Conservation (phyloP, 2,888 invertebrate genomes). For the Stenodera caucasica region DNA sequence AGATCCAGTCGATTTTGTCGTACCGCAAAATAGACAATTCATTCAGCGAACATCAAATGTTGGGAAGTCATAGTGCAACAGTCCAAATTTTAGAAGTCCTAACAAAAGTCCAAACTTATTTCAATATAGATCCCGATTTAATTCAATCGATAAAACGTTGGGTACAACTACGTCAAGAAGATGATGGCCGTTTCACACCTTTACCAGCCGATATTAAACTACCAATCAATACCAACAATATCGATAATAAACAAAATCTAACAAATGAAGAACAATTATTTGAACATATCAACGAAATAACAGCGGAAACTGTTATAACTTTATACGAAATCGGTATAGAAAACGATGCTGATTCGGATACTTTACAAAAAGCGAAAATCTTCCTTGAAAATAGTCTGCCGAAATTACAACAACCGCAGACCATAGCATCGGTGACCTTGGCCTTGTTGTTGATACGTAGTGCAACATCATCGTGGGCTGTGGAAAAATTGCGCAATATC, state of each 20-base stretch:
- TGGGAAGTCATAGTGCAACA: slow-evolving; percentile 64
- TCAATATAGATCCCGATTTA: slow-evolving; percentile 64
- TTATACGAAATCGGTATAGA: slow-evolving; percentile 62
- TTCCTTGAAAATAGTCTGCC: slow-evolving; percentile 63
- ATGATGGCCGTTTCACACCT: slow-evolving; percentile 65
- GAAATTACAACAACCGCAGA: slow-evolving; percentile 62
- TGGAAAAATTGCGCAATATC: slow-evolving; percentile 62
- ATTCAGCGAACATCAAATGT: slow-evolving; percentile 67
- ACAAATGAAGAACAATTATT: slow-evolving; percentile 46
- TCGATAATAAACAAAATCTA: not conserved
- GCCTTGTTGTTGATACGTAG: slow-evolving; percentile 59
- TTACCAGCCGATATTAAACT: slow-evolving; percentile 61
- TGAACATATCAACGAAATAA: slow-evolving; percentile 63
- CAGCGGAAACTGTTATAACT: slow-evolving; percentile 65
- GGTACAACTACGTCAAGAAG: slow-evolving; percentile 63
- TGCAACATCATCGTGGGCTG: slow-evolving; percentile 60
- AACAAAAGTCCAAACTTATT: slow-evolving; percentile 64
- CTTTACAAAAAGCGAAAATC: slow-evolving; percentile 59
- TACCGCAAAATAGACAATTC: slow-evolving; percentile 68
- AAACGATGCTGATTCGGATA: slow-evolving; percentile 49
- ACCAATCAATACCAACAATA: not conserved
- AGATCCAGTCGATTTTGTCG: slow-evolving; percentile 65
- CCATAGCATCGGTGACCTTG: slow-evolving; percentile 63
- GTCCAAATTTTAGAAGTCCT: slow-evolving; percentile 64
- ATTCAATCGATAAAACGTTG: slow-evolving; percentile 64